Conservation (phyloP, 2,888 invertebrate species). For the Teleiodes luculella region DNA sequence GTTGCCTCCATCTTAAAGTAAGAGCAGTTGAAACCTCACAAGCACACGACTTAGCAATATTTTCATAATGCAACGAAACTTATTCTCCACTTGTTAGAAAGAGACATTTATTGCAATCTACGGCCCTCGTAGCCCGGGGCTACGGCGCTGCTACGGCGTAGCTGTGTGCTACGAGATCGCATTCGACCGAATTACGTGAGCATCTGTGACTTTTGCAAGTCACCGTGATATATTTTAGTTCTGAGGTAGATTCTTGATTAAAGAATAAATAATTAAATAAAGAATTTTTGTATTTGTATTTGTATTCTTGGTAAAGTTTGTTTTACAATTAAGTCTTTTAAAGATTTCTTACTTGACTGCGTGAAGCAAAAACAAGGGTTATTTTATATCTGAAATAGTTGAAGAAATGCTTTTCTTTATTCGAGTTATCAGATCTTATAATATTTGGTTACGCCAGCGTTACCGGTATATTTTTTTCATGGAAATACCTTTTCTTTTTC, state of each 20-base stretch:
- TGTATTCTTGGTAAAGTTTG: too few relatives aligned
- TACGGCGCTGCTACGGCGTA: conserved; percentile 17
- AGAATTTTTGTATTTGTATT: too few relatives aligned
- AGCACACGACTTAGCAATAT: background rate
- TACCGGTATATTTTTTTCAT: too few relatives aligned
- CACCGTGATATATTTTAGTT: conserved; percentile 6
- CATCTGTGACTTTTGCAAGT: conserved; percentile 10
- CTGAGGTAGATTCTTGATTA: background rate
- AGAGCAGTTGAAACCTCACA: conserved; percentile 5
- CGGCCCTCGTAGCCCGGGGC: conserved; percentile 13
- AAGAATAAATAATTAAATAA: too few relatives aligned
- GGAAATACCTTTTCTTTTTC: too few relatives aligned
- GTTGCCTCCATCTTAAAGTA: background rate
- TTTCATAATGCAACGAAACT: conserved; percentile 14
- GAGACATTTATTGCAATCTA: conserved; percentile 22
- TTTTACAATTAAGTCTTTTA: too few relatives aligned
- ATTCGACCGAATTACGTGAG: conserved; percentile 11
- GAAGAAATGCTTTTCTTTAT: too few relatives aligned
- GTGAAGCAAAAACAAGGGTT: too few relatives aligned
- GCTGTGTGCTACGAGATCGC: conserved; percentile 15
- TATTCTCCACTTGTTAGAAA: conserved; percentile 9
- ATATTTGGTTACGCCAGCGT: too few relatives aligned
- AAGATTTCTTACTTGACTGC: too few relatives aligned
- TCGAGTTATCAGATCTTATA: too few relatives aligned
- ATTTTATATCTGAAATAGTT: too few relatives aligned